phyloP scores from a whole-genome alignment of 1,140 invertebrate genomes.

The Dendroctonus valens region DNA sequence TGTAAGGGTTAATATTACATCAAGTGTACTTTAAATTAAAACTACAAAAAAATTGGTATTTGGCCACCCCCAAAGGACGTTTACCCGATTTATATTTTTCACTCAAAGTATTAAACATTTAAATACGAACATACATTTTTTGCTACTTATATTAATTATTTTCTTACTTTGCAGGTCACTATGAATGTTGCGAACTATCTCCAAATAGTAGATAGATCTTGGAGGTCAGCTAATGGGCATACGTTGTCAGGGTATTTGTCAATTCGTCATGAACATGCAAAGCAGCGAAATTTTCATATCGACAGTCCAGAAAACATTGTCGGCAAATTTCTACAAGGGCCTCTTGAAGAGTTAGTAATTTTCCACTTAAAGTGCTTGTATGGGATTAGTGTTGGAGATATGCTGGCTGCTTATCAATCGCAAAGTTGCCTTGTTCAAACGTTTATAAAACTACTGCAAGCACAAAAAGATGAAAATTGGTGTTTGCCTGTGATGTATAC shows the following conservation, averaged over 20 bases:
- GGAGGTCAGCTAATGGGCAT: conserved; percentile 58
- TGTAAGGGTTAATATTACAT: too few relatives aligned
- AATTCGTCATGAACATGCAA: conserved; percentile 72
- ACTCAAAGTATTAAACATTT: too few relatives aligned
- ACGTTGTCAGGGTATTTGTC: conserved; percentile 67
- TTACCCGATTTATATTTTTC: too few relatives aligned
- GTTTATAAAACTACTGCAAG: conserved; percentile 81
- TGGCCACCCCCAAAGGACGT: too few relatives aligned
- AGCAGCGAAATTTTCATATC: conserved; percentile 65
- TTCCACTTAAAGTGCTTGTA: conserved; percentile 74
- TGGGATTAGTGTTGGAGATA: conserved; percentile 65
- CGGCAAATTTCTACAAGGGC: conserved; percentile 67
- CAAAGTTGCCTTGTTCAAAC: conserved; percentile 77
- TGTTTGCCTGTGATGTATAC: conserved; percentile 86
- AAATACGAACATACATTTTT: too few relatives aligned
- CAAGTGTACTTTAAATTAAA: too few relatives aligned
- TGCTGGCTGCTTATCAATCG: conserved; percentile 72
- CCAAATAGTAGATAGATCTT: conserved; percentile 56
- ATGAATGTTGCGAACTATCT: conserved; percentile 47
- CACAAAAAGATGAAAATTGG: conserved; percentile 96
- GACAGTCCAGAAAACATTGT: conserved; percentile 69
- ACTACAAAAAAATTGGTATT: too few relatives aligned
- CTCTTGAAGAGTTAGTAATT: conserved; percentile 78
- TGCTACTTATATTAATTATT: too few relatives aligned
- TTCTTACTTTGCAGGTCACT: conserved; percentile 29